These are phyloP conservation scores for Nezara viridula DNA, from an alignment of 2,888 invertebrate species.

Conservation along the genomic window DNA sequence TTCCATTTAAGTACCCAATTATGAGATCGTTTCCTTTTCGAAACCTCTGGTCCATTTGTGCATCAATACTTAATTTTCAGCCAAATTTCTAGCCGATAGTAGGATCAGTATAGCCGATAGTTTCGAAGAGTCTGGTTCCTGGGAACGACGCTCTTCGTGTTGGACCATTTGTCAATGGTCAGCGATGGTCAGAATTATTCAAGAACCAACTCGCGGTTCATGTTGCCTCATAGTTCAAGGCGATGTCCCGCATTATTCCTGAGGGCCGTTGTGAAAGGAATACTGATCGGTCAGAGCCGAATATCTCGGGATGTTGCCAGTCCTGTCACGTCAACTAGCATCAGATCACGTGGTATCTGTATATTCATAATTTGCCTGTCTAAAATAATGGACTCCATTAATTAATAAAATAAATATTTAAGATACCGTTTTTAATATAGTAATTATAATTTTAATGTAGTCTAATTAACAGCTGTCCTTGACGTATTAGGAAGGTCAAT, in stretches of 20 bases:
- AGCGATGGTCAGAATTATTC: not conserved
- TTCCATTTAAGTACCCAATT: no score
- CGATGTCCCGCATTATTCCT: not conserved
- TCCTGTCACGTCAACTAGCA: not conserved
- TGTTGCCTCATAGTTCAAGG: constrained; percentile 2
- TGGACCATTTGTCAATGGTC: not conserved
- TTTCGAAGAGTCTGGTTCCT: no score
- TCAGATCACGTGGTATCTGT: no score
- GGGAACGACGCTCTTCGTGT: not conserved
- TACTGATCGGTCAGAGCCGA: not conserved
- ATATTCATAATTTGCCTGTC: no score
- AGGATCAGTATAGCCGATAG: no score
- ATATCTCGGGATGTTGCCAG: not conserved
- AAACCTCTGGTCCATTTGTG: no score
- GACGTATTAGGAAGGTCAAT: not conserved
- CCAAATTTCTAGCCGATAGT: no score
- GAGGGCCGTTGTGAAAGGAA: not conserved
- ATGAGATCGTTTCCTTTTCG: no score
- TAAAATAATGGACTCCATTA: no score
- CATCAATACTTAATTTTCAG: no score
- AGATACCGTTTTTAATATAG: not conserved
- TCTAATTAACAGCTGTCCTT: not conserved
- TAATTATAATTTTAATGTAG: not conserved
- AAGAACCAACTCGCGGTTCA: not conserved
- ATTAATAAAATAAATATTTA: not conserved